These are phyloP conservation scores for Flexamia atlantica DNA, from an alignment of 2,888 invertebrate genomes.

Conservation along the genomic window DNA sequence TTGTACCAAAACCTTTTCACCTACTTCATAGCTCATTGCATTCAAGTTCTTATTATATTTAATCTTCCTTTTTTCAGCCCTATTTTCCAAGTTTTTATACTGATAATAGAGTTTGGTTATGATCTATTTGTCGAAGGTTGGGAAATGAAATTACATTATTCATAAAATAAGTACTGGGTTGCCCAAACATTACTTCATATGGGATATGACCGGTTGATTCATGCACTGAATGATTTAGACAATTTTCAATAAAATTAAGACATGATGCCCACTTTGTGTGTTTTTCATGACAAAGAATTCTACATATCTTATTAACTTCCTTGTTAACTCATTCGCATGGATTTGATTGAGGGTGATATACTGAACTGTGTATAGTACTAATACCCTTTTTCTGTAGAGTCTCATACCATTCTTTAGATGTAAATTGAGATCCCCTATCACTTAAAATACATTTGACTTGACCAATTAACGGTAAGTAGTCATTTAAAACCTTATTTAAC, in stretches of 20 bases:
- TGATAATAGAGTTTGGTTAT: not conserved
- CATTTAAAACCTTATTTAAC: constrained; percentile 41
- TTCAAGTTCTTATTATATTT: not conserved
- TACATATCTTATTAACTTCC: constrained; percentile 28
- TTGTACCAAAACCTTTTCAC: not conserved
- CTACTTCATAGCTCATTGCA: too few relatives aligned
- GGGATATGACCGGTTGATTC: not conserved
- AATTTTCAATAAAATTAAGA: not conserved
- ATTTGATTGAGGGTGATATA: constrained; percentile 40
- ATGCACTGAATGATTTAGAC: not conserved
- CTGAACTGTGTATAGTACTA: not conserved
- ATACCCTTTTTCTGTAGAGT: not conserved
- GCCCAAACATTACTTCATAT: not conserved
- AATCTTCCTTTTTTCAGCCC: not conserved
- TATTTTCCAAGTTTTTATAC: not conserved
- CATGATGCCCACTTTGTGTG: not conserved
- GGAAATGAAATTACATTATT: not conserved
- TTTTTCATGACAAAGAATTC: not conserved
- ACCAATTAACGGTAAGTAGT: not conserved
- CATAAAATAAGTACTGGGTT: not conserved
- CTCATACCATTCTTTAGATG: constrained; percentile 10
- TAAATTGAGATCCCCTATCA: constrained; percentile 36
- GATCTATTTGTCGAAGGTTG: not conserved
- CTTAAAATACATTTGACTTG: not conserved
- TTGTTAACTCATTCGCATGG: not conserved